Base-by-base conservation (phyloP, 2,888 invertebrate species). In the Acrocera orbiculus region DNA sequence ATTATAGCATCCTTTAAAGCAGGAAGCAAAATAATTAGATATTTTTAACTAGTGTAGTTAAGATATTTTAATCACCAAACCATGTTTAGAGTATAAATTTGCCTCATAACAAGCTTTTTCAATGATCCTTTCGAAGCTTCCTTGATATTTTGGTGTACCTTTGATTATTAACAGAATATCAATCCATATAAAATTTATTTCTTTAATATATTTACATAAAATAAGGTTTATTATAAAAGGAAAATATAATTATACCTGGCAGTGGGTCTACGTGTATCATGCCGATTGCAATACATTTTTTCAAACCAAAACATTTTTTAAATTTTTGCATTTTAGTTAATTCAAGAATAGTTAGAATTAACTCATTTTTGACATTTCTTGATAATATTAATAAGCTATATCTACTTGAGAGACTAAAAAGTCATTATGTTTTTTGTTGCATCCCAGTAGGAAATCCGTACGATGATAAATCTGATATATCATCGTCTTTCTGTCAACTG, bases 241-340 rank as follows among this genome's bases (percentile, higher is more conserved):
- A n/a, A n/a, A n/a, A n/a, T n/a, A n/a, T n/a, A n/a, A n/a, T n/a
- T n/a, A 43, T 58, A 76, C 78, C 78, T 58, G 79, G 79, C 37
- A 77, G 56, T 27, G 76, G 70, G 44, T 61, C 62, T 3, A 76
- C 63, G 50, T 80, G 79, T 34, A 80, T 63, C 78, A 80, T 79
- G 34, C 76, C 78, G 46, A 80, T 70, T 22, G 76, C 53, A 37
- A 65, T 64, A 47, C 63, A 65, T 41, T 49, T 50, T 32, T 52
- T 50, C 30, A 57, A 53, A 3, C 49, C 50, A 44, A 69, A 68
- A 28, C 66, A 30, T 36, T 54, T 47, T 10, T 48, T 33, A 44
- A 67, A 67, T n/a, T 54, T 47, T 11, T 54, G 47, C 66, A 66
- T 66, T 43, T 28, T 39, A 11, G 14, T 25, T 7, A 15, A 4